Evolutionary conservation across 2,797 vertebrate genomes (phyloP), one percentile per base, ranked within the genome.

Genomic region (Allochrocebus solatus): DNA sequence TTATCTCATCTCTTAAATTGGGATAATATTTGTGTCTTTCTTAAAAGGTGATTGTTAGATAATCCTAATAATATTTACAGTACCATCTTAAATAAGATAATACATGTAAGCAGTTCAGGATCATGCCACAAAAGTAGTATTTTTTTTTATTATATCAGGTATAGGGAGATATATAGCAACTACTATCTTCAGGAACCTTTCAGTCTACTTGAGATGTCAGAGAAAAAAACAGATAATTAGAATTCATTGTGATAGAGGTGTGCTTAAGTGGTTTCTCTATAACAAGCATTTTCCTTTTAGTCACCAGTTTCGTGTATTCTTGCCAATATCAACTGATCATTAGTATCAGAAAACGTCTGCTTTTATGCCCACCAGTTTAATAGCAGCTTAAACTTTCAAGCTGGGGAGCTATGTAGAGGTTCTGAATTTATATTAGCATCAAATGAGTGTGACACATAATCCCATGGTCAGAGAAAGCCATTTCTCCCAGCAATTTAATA

Each of bases 351-450:
- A 94, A 46, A 92, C 84, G 13, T 59, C 50, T 84, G 36, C 11
- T 91, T 96, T 96, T 48, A 33, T 93, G 36, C 61, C 50, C n/a
- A 67, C 50, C 43, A 88, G 24, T 76, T 97, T 91, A 95, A 78
- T 0, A 8, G 75, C 19, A 82, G 59, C 57, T 74, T 91, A 78
- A 87, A 88, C 59, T 95, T 97, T 93, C 94, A 92, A 95, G 84
- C 30, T 89, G 90, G 93, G 93, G 89, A 89, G 55, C 6, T 89
- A 48, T 59, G n/a, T 39, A 41, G 28, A 89, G n/a, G 2, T 81
- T 95, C 57, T 95, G 81, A 92, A 94, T 97, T 96, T 96, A 87
- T 92, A 91, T 96, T 92, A 90, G 33, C 50, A 95, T 41, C 87
- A 82, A 96, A 92, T 92, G 75, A 96, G 75, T 92, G 16, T 78